Conservation (phyloP, 2,888 invertebrate species). For the Cryptocephalus primarius region DNA sequence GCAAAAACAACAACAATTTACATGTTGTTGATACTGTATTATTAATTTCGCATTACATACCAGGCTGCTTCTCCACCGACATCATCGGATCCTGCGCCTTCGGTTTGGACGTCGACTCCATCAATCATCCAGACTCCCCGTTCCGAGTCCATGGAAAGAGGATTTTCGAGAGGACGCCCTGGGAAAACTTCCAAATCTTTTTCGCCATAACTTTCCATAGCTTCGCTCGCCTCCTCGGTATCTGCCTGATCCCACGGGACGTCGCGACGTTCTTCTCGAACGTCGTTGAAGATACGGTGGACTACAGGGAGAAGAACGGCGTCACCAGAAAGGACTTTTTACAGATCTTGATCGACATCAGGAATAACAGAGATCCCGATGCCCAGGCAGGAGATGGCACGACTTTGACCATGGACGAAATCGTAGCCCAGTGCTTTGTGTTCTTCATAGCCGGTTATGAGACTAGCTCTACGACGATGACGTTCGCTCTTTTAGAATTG, state of each 20-base stretch:
- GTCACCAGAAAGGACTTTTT: slow-evolving; percentile 41
- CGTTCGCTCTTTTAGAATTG: slow-evolving; percentile 15
- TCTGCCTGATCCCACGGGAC: slow-evolving; percentile 15
- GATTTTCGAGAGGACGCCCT: slow-evolving; percentile 2
- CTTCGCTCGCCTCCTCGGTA: slow-evolving; percentile 11
- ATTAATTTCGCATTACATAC: no score
- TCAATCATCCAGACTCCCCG: slow-evolving; percentile 39
- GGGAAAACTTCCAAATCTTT: slow-evolving; percentile 1
- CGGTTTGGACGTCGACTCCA: slow-evolving; percentile 45
- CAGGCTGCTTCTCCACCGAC: slow-evolving; percentile 26
- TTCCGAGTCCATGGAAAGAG: slow-evolving; percentile 28
- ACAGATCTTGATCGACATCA: slow-evolving; percentile 34
- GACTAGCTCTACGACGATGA: slow-evolving; percentile 19
- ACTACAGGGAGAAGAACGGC: slow-evolving; percentile 35
- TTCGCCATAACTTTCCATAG: slow-evolving; percentile 9
- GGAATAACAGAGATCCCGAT: slow-evolving; percentile 2
- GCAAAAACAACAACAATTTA: neutral
- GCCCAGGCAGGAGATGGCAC: slow-evolving; percentile 5
- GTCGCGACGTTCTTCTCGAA: slow-evolving; percentile 35
- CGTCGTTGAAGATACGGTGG: slow-evolving; percentile 34
- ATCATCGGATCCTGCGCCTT: no score
- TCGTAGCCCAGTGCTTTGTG: slow-evolving; percentile 15
- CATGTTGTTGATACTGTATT: neutral
- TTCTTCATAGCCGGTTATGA: slow-evolving; percentile 19
- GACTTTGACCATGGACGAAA: slow-evolving; percentile 9